Evolutionary conservation across 2,888 invertebrate genomes (phyloP), one percentile per base, ranked within the genome.

Genomic region (Acheta domesticus): DNA sequence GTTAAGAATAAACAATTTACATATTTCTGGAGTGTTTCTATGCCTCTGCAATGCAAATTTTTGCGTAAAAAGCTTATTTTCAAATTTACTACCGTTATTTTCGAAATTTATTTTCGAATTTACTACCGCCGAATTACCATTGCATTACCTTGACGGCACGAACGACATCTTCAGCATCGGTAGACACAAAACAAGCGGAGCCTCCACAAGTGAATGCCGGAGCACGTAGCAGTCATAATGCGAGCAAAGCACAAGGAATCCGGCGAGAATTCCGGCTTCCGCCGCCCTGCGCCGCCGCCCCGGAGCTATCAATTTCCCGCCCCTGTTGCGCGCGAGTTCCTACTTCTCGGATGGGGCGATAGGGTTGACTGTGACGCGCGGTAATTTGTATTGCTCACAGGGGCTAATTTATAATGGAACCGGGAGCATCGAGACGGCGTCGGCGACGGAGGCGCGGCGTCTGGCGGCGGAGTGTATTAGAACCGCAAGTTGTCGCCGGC

Each of bases 391-490:
- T 8, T n/a, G 62, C 62, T 62, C 62, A n/a, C 62, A 62, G 8
- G 62, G 62, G 16, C 16, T 62, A 62, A 62, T 62, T 62, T 62
- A 62, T 62, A 62, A 19, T 62, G 62, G 11, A 19, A 62, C 62
- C 62, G 62, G 62, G 62, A 62, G n/a, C 62, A 62, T 62, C n/a
- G 62, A 12, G 62, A 62, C 62, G 62, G 62, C 62, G 62, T 4
- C 2, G 62, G n/a, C 62, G 16, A 62, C 62, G 16, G 62, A 2
- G 62, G 16, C 62, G 62, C 62, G 16, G 16, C 62, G 62, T 62
- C 62, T 62, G 62, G 62, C n/a, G 62, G 62, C 62, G 62, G 14
- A 62, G 62, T 62, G 62, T 62, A 62, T 62, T 62, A 62, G 62
- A 19, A 62, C 62, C 62, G n/a, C 62, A 62, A 62, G 62, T 62